Base-by-base conservation (phyloP, 2,113 vertebrate genomes). In the Connochaetes taurinus region DNA sequence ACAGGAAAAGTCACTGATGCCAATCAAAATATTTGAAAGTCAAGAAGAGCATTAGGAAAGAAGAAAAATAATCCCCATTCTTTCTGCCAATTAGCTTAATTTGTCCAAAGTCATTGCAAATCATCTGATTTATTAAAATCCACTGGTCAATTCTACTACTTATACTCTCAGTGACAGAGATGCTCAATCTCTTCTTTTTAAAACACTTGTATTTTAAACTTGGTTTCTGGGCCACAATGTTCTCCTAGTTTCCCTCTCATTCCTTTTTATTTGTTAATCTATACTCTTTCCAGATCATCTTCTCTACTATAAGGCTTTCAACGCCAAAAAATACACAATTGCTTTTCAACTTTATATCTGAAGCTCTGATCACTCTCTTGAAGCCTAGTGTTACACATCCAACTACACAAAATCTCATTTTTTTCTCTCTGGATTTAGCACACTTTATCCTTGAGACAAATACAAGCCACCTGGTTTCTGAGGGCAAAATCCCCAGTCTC, bases 1-100 rank as follows among this genome's bases (percentile, higher is more conserved):
- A 96, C 90, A 93, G 87, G 92, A 96, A 98, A 86, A 91, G 53
- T 74, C 29, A 96, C 76, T 29, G 45, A 50, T 23, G 82, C 91
- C 96, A 96, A 40, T 81, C 74, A 92, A 95, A 97, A 94, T 67
- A 96, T 92, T 95, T 96, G 78, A 60, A 95, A 89, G 52, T 96
- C 91, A 93, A 82, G 62, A 89, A 76, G 88, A 91, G 29, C 81
- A 40, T 94, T 93, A 85, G 94, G 84, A 93, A 95, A 52, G 58
- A 97, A 86, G 92, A 80, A 97, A 94, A 96, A 81, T 84, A 40
- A 83, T 88, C 88, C n/a, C 33, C 2, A 91, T 74, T 87, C 67
- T 91, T 97, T 88, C 43, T 95, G 86, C 87, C 97, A 86, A 84
- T 95, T 92, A 47, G 82, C 33, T 21, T 19, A 81, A 96, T 47